Conservation (phyloP, 2,797 vertebrate species). For the Melanotaenia pygmaea region DNA sequence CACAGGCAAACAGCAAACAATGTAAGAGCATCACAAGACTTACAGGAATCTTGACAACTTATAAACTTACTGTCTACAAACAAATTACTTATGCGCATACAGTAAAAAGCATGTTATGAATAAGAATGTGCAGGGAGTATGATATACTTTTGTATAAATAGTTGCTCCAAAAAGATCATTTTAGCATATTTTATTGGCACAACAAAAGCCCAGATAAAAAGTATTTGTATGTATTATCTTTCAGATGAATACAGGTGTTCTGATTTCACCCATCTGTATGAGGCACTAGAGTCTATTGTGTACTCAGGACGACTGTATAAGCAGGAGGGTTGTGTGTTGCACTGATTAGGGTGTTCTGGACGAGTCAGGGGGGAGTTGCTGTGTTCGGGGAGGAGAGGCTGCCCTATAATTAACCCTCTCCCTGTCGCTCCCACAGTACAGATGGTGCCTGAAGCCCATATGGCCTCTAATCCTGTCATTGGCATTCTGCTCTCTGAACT, state of each 20-base stretch:
- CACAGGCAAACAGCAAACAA: slow-evolving; percentile 82
- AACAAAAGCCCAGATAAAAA: slow-evolving; percentile 16
- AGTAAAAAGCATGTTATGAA: neutral
- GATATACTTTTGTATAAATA: neutral
- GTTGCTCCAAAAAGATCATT: neutral
- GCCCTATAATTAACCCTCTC: slow-evolving; percentile 90
- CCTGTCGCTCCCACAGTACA: slow-evolving; percentile 86
- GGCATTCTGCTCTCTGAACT: slow-evolving; percentile 83
- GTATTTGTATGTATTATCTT: slow-evolving; percentile 27
- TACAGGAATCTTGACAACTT: slow-evolving; percentile 67
- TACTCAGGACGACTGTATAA: slow-evolving; percentile 67
- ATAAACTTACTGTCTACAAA: slow-evolving; percentile 28
- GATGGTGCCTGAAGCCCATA: slow-evolving; percentile 89
- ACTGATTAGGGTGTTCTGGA: slow-evolving; percentile 82
- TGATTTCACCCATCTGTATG: slow-evolving; percentile 61
- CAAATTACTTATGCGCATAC: slow-evolving; percentile 22
- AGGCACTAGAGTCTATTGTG: slow-evolving; percentile 68
- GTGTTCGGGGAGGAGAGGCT: slow-evolving; percentile 80
- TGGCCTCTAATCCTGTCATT: slow-evolving; percentile 89
- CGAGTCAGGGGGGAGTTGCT: slow-evolving; percentile 75
- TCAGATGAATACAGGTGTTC: slow-evolving; percentile 72
- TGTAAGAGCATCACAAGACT: slow-evolving; percentile 78
- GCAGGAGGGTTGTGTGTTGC: slow-evolving; percentile 76
- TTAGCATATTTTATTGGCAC: slow-evolving; percentile 2
- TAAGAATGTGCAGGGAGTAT: neutral